These are phyloP conservation scores for Littorina saxatilis DNA, from an alignment of 1,140 invertebrate genomes.

Conservation along the genomic window DNA sequence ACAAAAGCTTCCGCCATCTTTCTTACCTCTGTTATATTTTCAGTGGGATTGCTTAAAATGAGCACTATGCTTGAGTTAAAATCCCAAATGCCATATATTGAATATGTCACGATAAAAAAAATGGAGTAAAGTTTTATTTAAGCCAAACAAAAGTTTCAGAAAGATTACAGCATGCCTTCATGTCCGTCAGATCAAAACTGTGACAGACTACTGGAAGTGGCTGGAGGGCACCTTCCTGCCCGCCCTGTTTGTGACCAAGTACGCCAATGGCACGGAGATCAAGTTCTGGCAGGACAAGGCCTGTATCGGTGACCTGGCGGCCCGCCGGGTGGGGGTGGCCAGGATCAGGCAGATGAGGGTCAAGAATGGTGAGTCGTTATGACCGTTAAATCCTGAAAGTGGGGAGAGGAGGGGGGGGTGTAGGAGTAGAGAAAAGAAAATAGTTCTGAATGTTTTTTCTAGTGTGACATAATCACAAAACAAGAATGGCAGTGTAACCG, in stretches of 20 bases:
- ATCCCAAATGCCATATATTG: too few species aligned
- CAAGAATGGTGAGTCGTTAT: constrained; percentile 65
- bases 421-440: background rate
- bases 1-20: too few species aligned
- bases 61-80: too few species aligned
- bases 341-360: constrained; percentile 72
- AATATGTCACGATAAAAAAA: too few species aligned
- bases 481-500: too few species aligned
- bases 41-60: too few species aligned
- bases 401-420: too few species aligned
- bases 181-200: constrained; percentile 65
- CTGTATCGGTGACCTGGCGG: constrained; percentile 65
- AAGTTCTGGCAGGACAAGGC: constrained; percentile 70
- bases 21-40: too few species aligned
- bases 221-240: constrained; percentile 66
- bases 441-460: background rate
- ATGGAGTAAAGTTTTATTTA: too few species aligned
- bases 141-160: too few species aligned
- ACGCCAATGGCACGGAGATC: constrained; percentile 67
- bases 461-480: background rate
- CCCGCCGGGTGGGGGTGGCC: constrained; percentile 70
- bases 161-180: too few species aligned
- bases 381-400: background rate
- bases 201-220: constrained; percentile 67
- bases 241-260: constrained; percentile 66